Evolutionary conservation across 1,140 invertebrate genomes (phyloP).

Genomic region (Drosophila arizonae): DNA sequence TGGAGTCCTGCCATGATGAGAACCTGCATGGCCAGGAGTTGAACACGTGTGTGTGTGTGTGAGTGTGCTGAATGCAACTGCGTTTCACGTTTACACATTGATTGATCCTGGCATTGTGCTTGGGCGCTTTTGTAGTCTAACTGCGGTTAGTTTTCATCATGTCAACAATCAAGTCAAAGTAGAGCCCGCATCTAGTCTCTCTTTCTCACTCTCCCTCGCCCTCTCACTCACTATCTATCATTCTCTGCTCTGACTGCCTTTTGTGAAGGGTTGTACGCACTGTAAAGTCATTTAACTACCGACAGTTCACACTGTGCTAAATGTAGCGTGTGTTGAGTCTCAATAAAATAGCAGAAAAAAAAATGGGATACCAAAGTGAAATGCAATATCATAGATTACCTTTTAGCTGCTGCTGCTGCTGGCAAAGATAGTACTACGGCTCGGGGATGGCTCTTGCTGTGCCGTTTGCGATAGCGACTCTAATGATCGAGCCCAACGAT

Average conservation of each 20-base stretch:
- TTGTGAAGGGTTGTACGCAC: constrained; percentile 12
- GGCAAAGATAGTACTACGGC: too few relatives aligned
- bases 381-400: constrained; percentile 42
- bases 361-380: constrained; percentile 29
- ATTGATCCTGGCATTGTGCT: constrained; percentile 53
- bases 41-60: constrained; percentile 57
- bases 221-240: neutral
- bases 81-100: constrained; percentile 26
- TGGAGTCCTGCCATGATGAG: constrained; percentile 18
- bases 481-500: constrained; percentile 1
- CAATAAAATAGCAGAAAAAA: constrained; percentile 16
- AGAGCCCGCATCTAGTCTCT: constrained; percentile 18
- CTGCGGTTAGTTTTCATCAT: constrained; percentile 75
- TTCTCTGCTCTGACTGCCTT: neutral
- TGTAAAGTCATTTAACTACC: constrained; percentile 70
- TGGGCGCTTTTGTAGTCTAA: constrained; percentile 46
- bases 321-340: constrained; percentile 65
- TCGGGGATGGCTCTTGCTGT: constrained; percentile 11
- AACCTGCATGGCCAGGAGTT: constrained; percentile 30
- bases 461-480: constrained; percentile 15
- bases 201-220: neutral
- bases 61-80: constrained; percentile 26
- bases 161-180: constrained; percentile 74
- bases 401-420: neutral
- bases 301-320: constrained; percentile 69